Percentiles rank a stretch among this genome's conserved stretches.
Conservation (phyloP, 2,113 vertebrate genomes). For the Dermatemys mawii region DNA sequence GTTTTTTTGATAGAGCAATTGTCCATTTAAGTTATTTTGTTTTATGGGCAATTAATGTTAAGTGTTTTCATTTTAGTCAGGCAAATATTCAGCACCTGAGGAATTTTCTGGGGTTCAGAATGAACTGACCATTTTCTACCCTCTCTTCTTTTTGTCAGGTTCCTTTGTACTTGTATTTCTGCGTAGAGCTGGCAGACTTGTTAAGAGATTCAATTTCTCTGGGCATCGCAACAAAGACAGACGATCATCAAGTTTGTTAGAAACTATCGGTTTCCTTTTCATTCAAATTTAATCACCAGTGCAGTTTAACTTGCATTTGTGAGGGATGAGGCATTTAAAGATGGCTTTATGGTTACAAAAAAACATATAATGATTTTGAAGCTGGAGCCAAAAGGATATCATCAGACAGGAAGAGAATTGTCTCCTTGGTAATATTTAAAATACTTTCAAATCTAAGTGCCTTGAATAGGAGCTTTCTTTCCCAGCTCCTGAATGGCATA, state of each 20-base stretch:
- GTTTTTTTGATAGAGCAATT: background rate
- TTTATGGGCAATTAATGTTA: background rate
- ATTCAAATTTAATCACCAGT: conserved; percentile 75
- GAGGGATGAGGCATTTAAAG: conserved; percentile 58
- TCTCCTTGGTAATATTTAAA: conserved; percentile 74
- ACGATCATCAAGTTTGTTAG: conserved; percentile 61
- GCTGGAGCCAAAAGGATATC: conserved; percentile 75
- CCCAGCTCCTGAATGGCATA: conserved; percentile 46
- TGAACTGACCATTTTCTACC: background rate
- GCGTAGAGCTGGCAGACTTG: background rate
- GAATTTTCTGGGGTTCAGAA: background rate
- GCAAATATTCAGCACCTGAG: background rate
- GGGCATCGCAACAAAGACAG: conserved; percentile 57
- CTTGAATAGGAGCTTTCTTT: conserved; percentile 66
- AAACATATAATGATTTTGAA: conserved; percentile 66
- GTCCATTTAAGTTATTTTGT: background rate
- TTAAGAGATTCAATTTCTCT: conserved; percentile 58
- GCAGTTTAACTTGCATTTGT: conserved; percentile 73
- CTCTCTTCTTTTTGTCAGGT: background rate
- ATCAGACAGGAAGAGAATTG: conserved; percentile 73
- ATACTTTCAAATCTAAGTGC: conserved; percentile 68
- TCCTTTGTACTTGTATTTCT: background rate
- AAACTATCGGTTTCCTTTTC: conserved; percentile 67
- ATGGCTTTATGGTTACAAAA: conserved; percentile 54
- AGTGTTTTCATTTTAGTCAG: accelerated